phyloP scores from a whole-genome alignment of 2,113 vertebrate genomes.

The Astatoreochromis straeleni region DNA sequence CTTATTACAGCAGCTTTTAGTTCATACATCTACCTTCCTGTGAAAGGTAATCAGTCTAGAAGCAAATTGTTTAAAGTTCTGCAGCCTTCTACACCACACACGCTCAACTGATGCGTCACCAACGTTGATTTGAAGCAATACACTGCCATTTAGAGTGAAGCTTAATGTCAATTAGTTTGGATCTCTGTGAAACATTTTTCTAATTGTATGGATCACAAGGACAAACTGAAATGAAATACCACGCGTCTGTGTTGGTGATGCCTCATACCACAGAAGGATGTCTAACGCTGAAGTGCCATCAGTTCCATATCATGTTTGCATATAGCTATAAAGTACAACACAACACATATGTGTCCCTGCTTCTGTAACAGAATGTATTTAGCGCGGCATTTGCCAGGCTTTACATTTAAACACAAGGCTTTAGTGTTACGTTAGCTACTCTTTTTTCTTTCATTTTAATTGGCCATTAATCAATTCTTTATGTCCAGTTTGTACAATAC shows the following conservation, averaged over 20 bases:
- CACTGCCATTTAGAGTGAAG: background rate
- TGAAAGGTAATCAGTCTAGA: background rate
- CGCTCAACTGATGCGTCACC: background rate
- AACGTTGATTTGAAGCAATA: background rate
- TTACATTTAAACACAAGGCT: background rate
- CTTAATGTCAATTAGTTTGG: background rate
- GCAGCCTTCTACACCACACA: background rate
- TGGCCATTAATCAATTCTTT: background rate
- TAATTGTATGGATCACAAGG: background rate
- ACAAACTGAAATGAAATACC: background rate
- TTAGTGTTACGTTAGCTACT: background rate
- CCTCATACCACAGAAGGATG: background rate
- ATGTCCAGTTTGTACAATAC: background rate
- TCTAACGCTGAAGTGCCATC: background rate
- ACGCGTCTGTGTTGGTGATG: background rate
- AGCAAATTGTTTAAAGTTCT: background rate
- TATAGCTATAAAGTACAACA: background rate
- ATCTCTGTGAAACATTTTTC: background rate
- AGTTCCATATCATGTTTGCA: background rate
- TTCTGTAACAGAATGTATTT: background rate
- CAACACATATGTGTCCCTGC: background rate
- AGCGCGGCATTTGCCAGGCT: background rate
- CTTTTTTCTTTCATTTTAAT: background rate
- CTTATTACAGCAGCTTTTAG: background rate
- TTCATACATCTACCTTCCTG: background rate